Conservation (phyloP, 2,113 vertebrate species). For the Stegostoma tigrinum region DNA sequence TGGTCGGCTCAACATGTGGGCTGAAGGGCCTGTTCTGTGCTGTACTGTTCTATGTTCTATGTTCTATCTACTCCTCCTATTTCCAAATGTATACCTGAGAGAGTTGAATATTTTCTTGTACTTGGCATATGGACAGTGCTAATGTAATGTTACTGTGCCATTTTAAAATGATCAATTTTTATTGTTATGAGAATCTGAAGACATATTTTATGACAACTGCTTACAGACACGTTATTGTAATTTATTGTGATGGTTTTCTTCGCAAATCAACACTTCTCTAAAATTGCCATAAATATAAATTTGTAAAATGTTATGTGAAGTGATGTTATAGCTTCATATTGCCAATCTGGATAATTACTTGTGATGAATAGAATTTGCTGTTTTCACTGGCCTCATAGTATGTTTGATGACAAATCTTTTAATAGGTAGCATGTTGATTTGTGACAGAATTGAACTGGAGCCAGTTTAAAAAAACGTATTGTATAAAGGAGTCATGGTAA, state of each 20-base stretch:
- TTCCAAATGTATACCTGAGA: not conserved
- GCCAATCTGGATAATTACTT: conserved; percentile 12
- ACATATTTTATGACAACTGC: not conserved
- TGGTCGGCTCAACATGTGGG: too few species aligned
- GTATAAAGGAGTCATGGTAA: conserved; percentile 13
- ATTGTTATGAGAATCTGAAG: not conserved
- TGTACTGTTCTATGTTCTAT: too few species aligned
- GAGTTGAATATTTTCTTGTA: not conserved
- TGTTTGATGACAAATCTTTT: conserved; percentile 30
- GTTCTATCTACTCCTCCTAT: too few species aligned
- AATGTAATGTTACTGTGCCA: not conserved
- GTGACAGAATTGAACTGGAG: conserved; percentile 35
- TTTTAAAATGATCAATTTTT: conserved; percentile 5
- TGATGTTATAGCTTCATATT: conserved; percentile 28
- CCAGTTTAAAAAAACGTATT: conserved; percentile 18
- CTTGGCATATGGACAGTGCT: not conserved
- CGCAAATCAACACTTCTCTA: conserved; percentile 16
- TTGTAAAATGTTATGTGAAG: conserved; percentile 20
- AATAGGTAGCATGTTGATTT: conserved; percentile 28
- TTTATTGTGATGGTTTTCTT: conserved; percentile 18
- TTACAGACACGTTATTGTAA: conserved; percentile 22
- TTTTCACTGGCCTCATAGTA: conserved; percentile 18
- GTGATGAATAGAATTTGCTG: conserved; percentile 27
- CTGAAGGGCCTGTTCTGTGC: too few species aligned
- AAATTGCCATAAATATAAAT: conserved; percentile 20